Evolutionary conservation across 2,888 invertebrate genomes (phyloP).

Genomic region (Rhagonycha fulva): DNA sequence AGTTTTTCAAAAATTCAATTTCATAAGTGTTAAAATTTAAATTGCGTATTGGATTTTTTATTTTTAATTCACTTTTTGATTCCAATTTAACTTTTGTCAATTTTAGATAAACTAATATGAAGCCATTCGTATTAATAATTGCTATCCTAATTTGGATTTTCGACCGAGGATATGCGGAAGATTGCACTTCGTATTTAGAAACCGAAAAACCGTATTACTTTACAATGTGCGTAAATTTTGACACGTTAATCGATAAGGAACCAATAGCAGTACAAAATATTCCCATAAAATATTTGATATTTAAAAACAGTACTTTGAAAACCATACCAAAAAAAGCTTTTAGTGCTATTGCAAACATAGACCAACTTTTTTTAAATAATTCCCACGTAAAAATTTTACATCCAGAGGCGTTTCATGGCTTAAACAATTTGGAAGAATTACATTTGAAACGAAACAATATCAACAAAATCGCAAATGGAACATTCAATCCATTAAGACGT

Average conservation of each 20-base stretch:
- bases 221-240: background rate
- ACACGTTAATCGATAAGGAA: background rate
- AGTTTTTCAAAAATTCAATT: too few relatives aligned
- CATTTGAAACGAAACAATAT: constrained; percentile 1
- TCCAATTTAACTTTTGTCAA: background rate
- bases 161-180: background rate
- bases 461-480: background rate
- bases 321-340: background rate
- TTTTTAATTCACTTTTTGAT: too few relatives aligned
- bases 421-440: background rate
- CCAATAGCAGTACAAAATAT: background rate
- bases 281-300: background rate
- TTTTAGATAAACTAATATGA: background rate
- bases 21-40: too few relatives aligned
- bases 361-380: background rate
- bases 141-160: background rate
- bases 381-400: background rate
- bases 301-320: background rate
- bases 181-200: background rate
- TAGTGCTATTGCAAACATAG: background rate
- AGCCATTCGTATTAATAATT: background rate
- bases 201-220: background rate
- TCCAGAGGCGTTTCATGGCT: background rate
- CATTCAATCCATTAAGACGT: background rate
- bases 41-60: too few relatives aligned